Base-by-base conservation (phyloP, 1,140 invertebrate species). In the Tetramorium simillimum region DNA sequence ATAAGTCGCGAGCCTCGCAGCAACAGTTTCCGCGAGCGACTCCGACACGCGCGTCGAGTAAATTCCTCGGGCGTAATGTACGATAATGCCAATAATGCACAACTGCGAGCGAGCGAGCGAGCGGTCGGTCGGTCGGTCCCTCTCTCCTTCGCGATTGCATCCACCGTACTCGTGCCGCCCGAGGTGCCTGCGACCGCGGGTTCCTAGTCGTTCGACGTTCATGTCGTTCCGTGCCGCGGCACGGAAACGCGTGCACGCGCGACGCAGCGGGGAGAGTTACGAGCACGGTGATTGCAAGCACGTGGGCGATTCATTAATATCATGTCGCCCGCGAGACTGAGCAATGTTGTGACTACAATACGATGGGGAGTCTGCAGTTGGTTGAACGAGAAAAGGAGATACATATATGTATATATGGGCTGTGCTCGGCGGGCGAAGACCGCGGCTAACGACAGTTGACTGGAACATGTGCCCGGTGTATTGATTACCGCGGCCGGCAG, bases 301-400 rank as follows among this genome's bases (percentile, higher is more conserved):
- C 92, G 90, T 90, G 87, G 89, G 91, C 88, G 90, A 80, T 89
- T 91, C 90, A 89, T 92, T 90, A 92, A 91, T 90, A 87, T 65
- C 62, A 24, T 82, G 76, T 87, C 86, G 53, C 33, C 33, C 28
- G 70, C 24, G 53, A 62, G 69, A 81, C 76, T 58, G 76, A 76
- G 37, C 69, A 46, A 33, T 43, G 62, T 76, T 78, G 76, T 65
- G 63, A 65, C 40, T 78, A 78, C 60, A 78, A 78, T 78, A 43
- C 37, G 40, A 5, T 40, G 18, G 56, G 33, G 51, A 78, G 40
- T 21, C 37, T 40, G 63, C 33, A 65, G 63, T 40, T 16, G 65
- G 65, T 24, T 69, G 46, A 69, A 69, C 65, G 65, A 33, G 33
- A 24, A 24, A 33, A 14, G 37, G 18, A 40, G 28, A 46, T 24